A percentile compares a stretch with the other conserved stretches of the same genome.
Conservation (phyloP, 2,113 vertebrate species). For the Petaurus breviceps region DNA sequence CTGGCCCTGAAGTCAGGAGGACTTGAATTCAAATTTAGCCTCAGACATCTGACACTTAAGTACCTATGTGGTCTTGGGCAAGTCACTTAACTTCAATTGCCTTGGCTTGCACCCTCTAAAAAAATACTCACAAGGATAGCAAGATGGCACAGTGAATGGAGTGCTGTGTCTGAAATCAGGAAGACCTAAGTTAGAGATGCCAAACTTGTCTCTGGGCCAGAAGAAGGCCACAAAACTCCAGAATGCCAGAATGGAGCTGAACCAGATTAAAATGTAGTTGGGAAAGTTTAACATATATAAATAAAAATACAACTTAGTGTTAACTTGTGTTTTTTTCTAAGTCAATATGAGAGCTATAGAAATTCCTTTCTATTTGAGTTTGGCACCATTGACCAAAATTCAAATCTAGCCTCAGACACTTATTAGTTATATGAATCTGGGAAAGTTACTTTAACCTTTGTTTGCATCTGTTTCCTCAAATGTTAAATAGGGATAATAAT, state of each 20-base stretch:
- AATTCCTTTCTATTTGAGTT: not conserved
- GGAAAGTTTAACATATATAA: not conserved
- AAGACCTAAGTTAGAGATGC: too few species aligned
- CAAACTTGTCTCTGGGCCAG: not conserved
- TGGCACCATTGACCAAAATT: not conserved
- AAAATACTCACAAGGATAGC: not conserved
- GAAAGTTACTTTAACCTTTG: not conserved
- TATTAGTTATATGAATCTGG: not conserved
- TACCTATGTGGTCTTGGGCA: too few species aligned
- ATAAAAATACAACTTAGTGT: not conserved
- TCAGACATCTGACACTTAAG: too few species aligned
- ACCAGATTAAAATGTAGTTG: not conserved
- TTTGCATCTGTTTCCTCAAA: not conserved
- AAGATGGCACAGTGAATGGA: not conserved
- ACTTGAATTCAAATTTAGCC: too few species aligned
- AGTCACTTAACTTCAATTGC: too few species aligned
- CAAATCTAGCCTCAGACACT: not conserved
- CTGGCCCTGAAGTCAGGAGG: not conserved
- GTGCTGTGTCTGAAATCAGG: not conserved
- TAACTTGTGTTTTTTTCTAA: not conserved
- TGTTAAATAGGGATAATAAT: not conserved
- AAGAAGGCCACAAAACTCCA: not conserved
- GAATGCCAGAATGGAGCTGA: not conserved
- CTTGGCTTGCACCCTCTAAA: too few species aligned
- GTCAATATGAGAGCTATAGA: not conserved